These are phyloP conservation scores for Zhuqinia jingwanae DNA, from an alignment of 2,888 invertebrate genomes.

Conservation along the genomic window DNA sequence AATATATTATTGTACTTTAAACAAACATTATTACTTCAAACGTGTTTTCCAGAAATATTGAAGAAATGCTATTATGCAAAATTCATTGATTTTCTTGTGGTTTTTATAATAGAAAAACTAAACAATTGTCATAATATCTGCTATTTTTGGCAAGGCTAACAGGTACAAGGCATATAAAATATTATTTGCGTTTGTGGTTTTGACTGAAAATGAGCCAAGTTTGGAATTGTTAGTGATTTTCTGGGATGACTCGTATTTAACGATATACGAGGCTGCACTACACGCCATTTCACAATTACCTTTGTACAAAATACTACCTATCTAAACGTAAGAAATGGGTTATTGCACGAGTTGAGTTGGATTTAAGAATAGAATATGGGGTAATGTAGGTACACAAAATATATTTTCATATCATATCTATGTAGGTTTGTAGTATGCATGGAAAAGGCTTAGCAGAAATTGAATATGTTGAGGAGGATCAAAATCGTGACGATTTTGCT, in stretches of 20 bases:
- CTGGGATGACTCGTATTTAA: neutral
- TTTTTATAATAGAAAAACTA: no score
- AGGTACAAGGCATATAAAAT: no score
- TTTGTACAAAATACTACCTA: neutral
- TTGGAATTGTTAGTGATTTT: slow-evolving; percentile 16
- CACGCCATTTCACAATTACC: neutral
- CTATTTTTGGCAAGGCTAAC: no score
- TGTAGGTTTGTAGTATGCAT: neutral
- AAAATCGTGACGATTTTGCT: neutral
- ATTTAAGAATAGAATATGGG: neutral
- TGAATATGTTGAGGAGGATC: neutral
- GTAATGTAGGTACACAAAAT: neutral
- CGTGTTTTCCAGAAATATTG: no score
- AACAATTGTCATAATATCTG: no score
- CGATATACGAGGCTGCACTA: neutral
- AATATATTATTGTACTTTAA: no score
- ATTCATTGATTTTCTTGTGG: no score
- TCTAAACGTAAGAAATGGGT: slow-evolving; percentile 23
- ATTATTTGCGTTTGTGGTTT: no score
- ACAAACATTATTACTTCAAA: no score
- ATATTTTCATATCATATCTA: neutral
- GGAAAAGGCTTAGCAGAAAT: no score
- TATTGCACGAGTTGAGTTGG: neutral
- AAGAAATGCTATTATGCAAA: no score
- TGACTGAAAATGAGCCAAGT: slow-evolving; percentile 22